Evolutionary conservation across 2,888 invertebrate species (phyloP), one percentile per base, ranked within the genome.

Genomic region (Eurytoma adleriae): DNA sequence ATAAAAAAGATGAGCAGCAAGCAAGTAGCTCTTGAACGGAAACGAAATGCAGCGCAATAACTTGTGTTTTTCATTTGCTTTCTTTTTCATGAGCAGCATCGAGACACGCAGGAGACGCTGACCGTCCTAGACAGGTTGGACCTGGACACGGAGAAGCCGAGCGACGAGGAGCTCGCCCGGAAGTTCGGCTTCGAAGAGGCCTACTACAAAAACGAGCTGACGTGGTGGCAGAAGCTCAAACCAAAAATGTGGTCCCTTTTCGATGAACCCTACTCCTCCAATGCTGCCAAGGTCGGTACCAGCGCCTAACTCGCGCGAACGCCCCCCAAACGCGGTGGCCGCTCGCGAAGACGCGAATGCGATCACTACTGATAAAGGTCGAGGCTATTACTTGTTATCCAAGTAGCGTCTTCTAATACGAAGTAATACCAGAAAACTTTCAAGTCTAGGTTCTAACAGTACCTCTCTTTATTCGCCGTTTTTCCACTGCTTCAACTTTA

Each of bases 231-330:
- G 92, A 95, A 96, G 88, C 94, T 97, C 90, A 98, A 99, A 91
- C 99, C 99, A 59, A 97, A 97, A 92, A 96, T 99, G 91, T 99
- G 99, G 99, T 98, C 99, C 56, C 93, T 99, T 80, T 99, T 99
- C 91, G 99, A 99, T 91, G 99, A 99, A 91, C 99, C 99, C 0
- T 99, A 99, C 91, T 99, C 99, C 89, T 99, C 99, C 76, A 96
- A 96, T 89, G 95, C 97, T 86, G 99, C 99, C 83, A 99, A 99
- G 95, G 99, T 98, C 92, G 90, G 91, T 87, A 84, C 69, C 69
- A 82, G 74, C 57, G 14, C 68, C 59, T 71, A 54, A 75, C 24
- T 13, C 27, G 18, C 30, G 14, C 59, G 16, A 81, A 27, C 48
- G 20, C 57, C 75, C 30, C 48, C 48, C 52, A 50, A 75, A n/a